Conservation (phyloP, 2,797 vertebrate genomes). For the Danio kyathit region DNA sequence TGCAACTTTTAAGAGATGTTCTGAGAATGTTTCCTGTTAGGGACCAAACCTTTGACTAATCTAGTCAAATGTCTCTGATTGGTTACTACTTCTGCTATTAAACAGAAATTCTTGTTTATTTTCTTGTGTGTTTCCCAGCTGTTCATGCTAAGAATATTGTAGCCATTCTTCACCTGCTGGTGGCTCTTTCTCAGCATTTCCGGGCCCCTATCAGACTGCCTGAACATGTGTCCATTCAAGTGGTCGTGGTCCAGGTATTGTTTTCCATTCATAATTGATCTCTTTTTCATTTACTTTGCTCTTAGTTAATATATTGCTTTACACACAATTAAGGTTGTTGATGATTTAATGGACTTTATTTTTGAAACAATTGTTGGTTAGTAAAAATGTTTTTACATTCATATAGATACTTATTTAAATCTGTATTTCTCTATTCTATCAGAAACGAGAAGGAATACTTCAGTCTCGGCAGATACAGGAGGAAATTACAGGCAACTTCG, state of each 20-base stretch:
- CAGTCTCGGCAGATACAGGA: conserved; percentile 97
- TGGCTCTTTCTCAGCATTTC: conserved; percentile 95
- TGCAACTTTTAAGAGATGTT: no score
- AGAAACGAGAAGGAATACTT: conserved; percentile 95
- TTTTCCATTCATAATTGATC: background rate
- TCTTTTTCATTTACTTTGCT: no score
- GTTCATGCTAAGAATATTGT: conserved; percentile 97
- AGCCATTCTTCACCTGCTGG: conserved; percentile 95
- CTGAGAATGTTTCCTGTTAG: no score
- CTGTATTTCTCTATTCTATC: conserved; percentile 25
- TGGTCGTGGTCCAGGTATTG: conserved; percentile 93
- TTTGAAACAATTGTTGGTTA: background rate
- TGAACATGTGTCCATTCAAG: conserved; percentile 96
- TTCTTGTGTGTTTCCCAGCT: conserved; percentile 71
- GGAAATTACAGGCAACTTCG: conserved; percentile 98
- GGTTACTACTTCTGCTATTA: no score
- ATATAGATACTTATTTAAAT: background rate
- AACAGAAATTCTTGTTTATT: no score
- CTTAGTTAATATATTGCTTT: background rate
- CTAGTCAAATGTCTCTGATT: no score
- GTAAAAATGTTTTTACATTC: background rate
- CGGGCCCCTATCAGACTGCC: conserved; percentile 95
- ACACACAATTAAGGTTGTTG: background rate
- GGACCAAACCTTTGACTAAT: no score
- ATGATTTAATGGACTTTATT: background rate